Evolutionary conservation across 2,888 invertebrate species (phyloP).

Genomic region (Eulithis testata): DNA sequence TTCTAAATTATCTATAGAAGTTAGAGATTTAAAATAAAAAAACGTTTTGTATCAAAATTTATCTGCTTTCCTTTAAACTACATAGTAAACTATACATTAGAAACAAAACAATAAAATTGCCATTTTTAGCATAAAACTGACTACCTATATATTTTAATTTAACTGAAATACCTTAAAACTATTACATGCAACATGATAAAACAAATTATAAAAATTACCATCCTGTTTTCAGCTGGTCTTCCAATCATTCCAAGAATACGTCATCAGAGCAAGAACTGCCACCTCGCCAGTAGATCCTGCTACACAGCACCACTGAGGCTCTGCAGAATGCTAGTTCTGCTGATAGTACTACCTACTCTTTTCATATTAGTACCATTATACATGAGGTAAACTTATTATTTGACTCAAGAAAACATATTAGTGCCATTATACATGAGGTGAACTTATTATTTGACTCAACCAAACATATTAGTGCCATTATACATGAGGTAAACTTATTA

Average conservation of each 20-base stretch:
- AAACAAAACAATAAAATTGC: too few species aligned
- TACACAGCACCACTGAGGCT: conserved; percentile 84
- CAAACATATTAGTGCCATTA: conserved; percentile 86
- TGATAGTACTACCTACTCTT: conserved; percentile 87
- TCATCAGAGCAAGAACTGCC: conserved; percentile 49
- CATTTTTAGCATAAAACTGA: too few species aligned
- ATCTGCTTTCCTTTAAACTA: too few species aligned
- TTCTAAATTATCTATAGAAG: too few species aligned
- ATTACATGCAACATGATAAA: too few species aligned
- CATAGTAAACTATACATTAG: too few species aligned
- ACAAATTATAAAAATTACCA: too few species aligned
- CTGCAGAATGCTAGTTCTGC: conserved; percentile 85
- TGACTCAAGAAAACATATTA: conserved; percentile 49
- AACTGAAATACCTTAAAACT: too few species aligned
- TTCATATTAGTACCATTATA: conserved; percentile 88
- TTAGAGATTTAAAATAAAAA: too few species aligned
- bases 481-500: conserved; percentile 83
- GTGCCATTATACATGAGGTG: conserved; percentile 88
- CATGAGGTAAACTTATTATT: conserved; percentile 74
- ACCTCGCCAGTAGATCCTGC: conserved; percentile 58
- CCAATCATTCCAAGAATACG: conserved; percentile 26
- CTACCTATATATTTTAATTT: too few species aligned
- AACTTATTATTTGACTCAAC: too few species aligned
- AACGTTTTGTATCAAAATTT: too few species aligned
- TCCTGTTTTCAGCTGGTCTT: conserved; percentile 51